Conservation (phyloP, 2,113 vertebrate species). For the Callorhinus ursinus region DNA sequence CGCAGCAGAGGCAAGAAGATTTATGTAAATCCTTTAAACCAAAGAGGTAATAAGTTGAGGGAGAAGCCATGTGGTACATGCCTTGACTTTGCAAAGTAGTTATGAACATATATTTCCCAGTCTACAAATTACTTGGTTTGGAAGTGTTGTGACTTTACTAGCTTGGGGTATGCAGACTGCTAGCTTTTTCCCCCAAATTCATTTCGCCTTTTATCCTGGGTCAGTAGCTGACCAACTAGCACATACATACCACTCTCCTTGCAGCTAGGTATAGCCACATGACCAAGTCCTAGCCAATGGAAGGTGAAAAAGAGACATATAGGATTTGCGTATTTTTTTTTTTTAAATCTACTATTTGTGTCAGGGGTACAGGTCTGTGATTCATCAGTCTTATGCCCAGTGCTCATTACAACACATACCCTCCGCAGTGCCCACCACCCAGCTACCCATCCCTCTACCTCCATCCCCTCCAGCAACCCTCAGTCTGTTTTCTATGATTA, state of each 20-base stretch:
- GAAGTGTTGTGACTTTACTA: not conserved
- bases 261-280: no score
- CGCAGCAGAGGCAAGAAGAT: not conserved
- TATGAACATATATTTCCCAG: not conserved
- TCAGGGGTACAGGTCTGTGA: not conserved
- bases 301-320: not conserved
- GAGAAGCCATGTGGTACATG: not conserved
- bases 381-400: not conserved
- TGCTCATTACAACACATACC: not conserved
- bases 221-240: not conserved
- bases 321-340: not conserved
- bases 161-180: not conserved
- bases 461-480: not conserved
- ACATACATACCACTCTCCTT: accelerated
- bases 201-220: not conserved
- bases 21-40: not conserved
- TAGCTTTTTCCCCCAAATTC: not conserved
- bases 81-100: not conserved
- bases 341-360: not conserved
- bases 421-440: not conserved
- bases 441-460: not conserved
- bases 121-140: not conserved
- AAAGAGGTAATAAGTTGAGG: not conserved
- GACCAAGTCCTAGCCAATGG: not conserved
- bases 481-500: not conserved